A percentile compares a stretch with the other conserved stretches of the same genome.
Evolutionary conservation across 2,113 vertebrate species (phyloP).

Genomic region (Leptosomus discolor): DNA sequence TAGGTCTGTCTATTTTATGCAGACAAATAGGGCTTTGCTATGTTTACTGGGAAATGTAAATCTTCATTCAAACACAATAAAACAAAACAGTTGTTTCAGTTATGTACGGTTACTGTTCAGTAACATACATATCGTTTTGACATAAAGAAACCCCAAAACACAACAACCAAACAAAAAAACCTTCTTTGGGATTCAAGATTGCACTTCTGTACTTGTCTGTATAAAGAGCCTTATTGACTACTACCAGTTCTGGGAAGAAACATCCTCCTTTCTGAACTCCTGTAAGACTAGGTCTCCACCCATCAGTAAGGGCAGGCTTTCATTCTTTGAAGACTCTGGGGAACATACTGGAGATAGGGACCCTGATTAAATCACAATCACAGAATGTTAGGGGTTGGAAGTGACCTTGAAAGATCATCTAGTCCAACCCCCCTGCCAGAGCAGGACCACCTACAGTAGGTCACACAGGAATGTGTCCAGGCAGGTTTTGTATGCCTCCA

Average conservation of each 20-base stretch:
- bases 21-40: neutral
- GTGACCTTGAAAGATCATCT: no score
- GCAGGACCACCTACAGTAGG: no score
- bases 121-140: neutral
- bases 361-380: neutral
- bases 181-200: neutral
- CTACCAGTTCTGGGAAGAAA: neutral
- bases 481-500: no score
- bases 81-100: neutral
- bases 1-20: neutral
- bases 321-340: neutral
- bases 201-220: neutral
- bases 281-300: neutral
- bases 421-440: no score
- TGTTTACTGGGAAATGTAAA: neutral
- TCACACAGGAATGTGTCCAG: no score
- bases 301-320: neutral
- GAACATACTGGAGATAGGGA: neutral
- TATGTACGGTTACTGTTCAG: neutral
- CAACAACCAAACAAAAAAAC: neutral
- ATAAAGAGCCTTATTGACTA: neutral
- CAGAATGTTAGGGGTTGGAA: no score
- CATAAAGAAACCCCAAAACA: neutral
- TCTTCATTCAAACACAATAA: neutral
- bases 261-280: neutral